Evolutionary conservation across 1,140 invertebrate species (phyloP).

Genomic region (Tetragnatha versicolor): DNA sequence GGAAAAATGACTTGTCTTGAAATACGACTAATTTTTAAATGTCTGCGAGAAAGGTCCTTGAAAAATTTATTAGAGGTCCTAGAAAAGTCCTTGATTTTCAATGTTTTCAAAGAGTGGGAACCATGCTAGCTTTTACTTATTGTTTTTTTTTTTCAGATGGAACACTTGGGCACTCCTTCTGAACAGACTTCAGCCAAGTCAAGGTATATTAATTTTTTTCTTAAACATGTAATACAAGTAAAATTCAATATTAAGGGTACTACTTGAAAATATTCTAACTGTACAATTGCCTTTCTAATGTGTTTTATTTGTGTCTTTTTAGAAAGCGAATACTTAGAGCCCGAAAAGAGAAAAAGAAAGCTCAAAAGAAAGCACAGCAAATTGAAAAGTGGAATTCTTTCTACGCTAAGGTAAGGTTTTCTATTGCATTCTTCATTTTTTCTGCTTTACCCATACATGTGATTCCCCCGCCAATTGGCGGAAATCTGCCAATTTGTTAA

Average conservation of each 20-base stretch:
- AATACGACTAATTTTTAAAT: no score
- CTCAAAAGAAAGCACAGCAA: slow-evolving; percentile 79
- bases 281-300: neutral
- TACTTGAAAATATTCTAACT: neutral
- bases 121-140: no score
- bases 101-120: no score
- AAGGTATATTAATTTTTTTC: slow-evolving; percentile 6
- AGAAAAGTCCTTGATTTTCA: no score
- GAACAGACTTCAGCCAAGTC: slow-evolving; percentile 8
- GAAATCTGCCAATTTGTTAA: no score
- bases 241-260: neutral
- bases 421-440: no score
- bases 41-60: no score
- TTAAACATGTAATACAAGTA: no score
- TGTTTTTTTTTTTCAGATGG: slow-evolving; percentile 16
- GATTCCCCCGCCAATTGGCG: no score
- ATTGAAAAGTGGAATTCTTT: slow-evolving; percentile 87
- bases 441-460: no score
- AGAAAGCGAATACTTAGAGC: slow-evolving; percentile 69
- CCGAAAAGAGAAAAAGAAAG: slow-evolving; percentile 88
- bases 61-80: no score
- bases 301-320: slow-evolving; percentile 18
- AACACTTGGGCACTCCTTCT: slow-evolving; percentile 9
- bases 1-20: no score
- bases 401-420: slow-evolving; percentile 78